These are phyloP conservation scores for Hozukius guyotensis DNA, from an alignment of 2,797 vertebrate species.

Conservation along the genomic window DNA sequence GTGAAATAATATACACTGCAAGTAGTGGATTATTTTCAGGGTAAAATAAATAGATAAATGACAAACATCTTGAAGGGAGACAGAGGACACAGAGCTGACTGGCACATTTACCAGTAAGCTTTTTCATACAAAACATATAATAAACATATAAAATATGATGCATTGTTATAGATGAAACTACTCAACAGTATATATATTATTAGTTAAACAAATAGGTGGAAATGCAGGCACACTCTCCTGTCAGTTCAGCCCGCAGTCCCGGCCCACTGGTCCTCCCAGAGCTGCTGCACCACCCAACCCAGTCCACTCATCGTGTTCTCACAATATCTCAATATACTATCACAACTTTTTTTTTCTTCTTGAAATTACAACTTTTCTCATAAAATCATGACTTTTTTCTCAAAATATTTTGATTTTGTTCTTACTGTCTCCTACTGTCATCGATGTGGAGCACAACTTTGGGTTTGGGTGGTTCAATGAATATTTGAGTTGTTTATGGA, in stretches of 20 bases:
- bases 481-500: too few relatives aligned
- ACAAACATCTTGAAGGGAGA: neutral
- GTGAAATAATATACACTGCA: neutral
- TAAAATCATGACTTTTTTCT: too few relatives aligned
- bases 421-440: too few relatives aligned
- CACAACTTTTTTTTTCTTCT: too few relatives aligned
- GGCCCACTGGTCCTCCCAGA: too few relatives aligned
- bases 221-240: neutral
- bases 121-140: neutral
- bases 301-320: too few relatives aligned
- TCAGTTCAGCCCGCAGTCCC: neutral
- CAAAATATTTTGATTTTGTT: too few relatives aligned
- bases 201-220: neutral
- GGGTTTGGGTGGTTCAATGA: fast-evolving
- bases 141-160: neutral
- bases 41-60: neutral
- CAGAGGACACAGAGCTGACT: neutral
- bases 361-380: too few relatives aligned
- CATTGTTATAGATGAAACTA: neutral
- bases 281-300: too few relatives aligned
- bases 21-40: neutral
- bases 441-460: too few relatives aligned
- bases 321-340: too few relatives aligned
- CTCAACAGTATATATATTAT: neutral
- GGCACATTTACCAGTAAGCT: neutral